Base-by-base conservation (phyloP, 2,797 vertebrate genomes). In the Sphaeramia orbicularis region DNA sequence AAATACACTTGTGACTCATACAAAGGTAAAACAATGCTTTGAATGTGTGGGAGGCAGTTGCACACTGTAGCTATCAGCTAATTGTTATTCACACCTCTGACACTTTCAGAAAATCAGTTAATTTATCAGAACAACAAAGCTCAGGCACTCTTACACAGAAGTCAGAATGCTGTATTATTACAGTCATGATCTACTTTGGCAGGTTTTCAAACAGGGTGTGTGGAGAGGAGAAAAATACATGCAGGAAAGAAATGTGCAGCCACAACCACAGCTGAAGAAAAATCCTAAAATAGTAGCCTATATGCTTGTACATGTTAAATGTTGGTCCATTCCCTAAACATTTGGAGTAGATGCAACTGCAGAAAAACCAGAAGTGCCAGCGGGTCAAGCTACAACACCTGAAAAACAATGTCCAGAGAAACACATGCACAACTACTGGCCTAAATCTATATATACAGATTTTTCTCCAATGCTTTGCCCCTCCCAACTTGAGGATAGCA, bases 401-500 rank as follows among this genome's bases (percentile, higher is more conserved):
- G 38, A 66, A 40, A n/a, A 70, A 68, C 30, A 58, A 30, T 41
- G 41, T 57, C 55, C 48, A 65, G 52, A 42, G 53, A 67, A 65
- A 47, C 24, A 59, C n/a, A 66, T 2, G 11, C 41, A 16, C 36
- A 21, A 37, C 13, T 15, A 53, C 21, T n/a, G 2, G 27, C 49
- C 38, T 24, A 44, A 14, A 50, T 54, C 64, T n/a, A 65, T 55
- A 69, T 12, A 42, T 55, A 57, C 14, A 71, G 49, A 14, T 76
- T 61, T 68, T 38, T 45, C 41, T 72, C 32, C 56, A 21, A 16
- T 42, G 40, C 24, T 66, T 30, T 47, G 47, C 48, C 63, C 66
- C 41, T 64, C 65, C 71, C 42, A 84, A 64, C 73, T 78, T 71
- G 50, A 71, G 70, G n/a, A 73, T 47, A 67, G 45, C 19, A 68